phyloP scores from a whole-genome alignment of 1,140 invertebrate genomes.

The Heliconius melpomene region DNA sequence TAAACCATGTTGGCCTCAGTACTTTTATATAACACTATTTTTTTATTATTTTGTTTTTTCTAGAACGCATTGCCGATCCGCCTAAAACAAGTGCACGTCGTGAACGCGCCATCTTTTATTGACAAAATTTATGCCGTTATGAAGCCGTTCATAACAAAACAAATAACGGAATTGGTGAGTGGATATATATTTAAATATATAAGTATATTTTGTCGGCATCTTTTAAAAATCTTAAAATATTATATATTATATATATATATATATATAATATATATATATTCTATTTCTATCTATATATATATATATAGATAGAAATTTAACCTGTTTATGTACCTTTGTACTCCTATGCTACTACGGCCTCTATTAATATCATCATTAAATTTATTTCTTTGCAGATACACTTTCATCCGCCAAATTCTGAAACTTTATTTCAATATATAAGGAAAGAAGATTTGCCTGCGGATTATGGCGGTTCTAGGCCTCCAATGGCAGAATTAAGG shows the following conservation, averaged over 20 bases:
- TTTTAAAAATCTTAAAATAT: too few relatives aligned
- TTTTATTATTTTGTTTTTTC: constrained; percentile 46
- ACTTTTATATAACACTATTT: too few relatives aligned
- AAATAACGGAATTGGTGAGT: constrained; percentile 83
- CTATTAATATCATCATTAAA: neutral
- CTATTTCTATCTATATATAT: too few relatives aligned
- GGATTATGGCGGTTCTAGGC: constrained; percentile 81
- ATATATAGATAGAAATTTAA: too few relatives aligned
- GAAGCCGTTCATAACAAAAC: constrained; percentile 84
- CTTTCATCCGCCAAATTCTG: constrained; percentile 81
- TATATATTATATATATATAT: too few relatives aligned
- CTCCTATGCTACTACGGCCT: too few relatives aligned
- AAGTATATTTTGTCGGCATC: too few relatives aligned
- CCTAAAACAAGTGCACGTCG: constrained; percentile 87
- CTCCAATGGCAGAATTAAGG: constrained; percentile 62
- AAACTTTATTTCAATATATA: constrained; percentile 78
- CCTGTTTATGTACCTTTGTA: too few relatives aligned
- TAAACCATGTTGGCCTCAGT: too few relatives aligned
- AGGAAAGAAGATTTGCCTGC: constrained; percentile 81
- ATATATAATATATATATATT: too few relatives aligned
- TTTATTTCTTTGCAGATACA: constrained; percentile 70
- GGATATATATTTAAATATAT: too few relatives aligned
- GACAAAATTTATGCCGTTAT: constrained; percentile 83
- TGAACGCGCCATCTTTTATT: constrained; percentile 84
- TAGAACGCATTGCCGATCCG: constrained; percentile 88